phyloP scores from a whole-genome alignment of 2,888 invertebrate species.

The Julus scandinavius region DNA sequence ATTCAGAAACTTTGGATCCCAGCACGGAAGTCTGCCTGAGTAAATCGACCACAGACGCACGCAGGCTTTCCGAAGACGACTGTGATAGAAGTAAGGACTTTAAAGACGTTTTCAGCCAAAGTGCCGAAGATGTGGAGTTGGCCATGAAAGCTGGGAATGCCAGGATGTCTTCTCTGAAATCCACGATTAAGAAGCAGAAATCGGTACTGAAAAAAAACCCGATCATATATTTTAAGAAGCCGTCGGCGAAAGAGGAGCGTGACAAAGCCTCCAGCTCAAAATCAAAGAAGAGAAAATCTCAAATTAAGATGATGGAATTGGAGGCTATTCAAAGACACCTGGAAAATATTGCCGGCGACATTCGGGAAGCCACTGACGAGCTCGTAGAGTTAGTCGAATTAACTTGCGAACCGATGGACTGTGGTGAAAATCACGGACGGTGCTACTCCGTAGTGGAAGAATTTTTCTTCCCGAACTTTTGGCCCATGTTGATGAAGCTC shows the following conservation, averaged over 20 bases:
- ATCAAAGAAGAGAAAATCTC: neutral
- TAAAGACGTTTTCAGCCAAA: neutral
- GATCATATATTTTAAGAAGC: slow-evolving; percentile 42
- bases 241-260: neutral
- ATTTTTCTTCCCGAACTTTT: slow-evolving; percentile 52
- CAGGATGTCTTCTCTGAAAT: neutral
- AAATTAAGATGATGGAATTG: slow-evolving; percentile 43
- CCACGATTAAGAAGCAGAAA: slow-evolving; percentile 48
- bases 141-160: slow-evolving; percentile 49
- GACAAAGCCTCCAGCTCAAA: neutral
- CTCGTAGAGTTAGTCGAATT: slow-evolving; percentile 52
- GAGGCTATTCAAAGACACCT: slow-evolving; percentile 54
- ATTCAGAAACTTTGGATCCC: neutral
- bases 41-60: neutral
- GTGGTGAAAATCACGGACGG: slow-evolving; percentile 44
- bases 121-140: slow-evolving; percentile 49
- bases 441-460: slow-evolving; percentile 54
- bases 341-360: slow-evolving; percentile 50
- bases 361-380: slow-evolving; percentile 39
- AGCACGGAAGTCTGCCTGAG: neutral
- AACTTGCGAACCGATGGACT: slow-evolving; percentile 51
- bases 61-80: neutral
- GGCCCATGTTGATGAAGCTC: slow-evolving; percentile 49
- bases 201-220: slow-evolving; percentile 39
- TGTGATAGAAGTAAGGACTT: neutral